phyloP scores from a whole-genome alignment of 2,113 vertebrate genomes.

The Pelmatolapia mariae region DNA sequence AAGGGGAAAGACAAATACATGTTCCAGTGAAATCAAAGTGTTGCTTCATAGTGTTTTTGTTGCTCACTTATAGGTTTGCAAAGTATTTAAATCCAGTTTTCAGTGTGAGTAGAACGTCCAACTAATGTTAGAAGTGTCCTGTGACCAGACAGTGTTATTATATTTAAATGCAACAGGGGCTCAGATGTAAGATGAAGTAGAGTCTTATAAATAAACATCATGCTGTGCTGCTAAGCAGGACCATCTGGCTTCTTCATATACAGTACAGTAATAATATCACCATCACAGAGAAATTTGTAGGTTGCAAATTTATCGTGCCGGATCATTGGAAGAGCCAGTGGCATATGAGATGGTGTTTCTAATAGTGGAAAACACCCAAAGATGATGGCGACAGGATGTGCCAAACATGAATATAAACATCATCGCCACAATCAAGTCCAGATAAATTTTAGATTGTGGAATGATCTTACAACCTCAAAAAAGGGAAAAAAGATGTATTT shows the following conservation, averaged over 20 bases:
- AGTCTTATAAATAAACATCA: neutral
- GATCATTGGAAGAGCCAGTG: neutral
- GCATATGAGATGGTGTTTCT: neutral
- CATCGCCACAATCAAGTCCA: neutral
- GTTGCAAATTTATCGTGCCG: rapidly evolving
- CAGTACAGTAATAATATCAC: neutral
- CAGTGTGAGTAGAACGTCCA: neutral
- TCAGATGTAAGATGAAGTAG: neutral
- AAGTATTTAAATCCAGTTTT: neutral
- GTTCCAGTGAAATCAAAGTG: neutral
- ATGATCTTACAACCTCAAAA: neutral
- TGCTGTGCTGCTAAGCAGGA: neutral
- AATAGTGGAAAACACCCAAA: neutral
- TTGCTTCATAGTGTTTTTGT: neutral
- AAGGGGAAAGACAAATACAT: neutral
- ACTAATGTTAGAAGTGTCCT: neutral
- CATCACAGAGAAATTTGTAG: neutral
- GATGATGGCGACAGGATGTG: rapidly evolving
- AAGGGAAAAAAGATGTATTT: rapidly evolving
- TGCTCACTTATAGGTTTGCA: neutral
- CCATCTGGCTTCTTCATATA: neutral
- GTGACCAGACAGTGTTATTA: neutral
- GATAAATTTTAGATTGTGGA: neutral
- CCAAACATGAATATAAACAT: neutral
- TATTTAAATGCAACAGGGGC: neutral